phyloP scores from a whole-genome alignment of 1,140 invertebrate species.

The Penaeus vannamei region DNA sequence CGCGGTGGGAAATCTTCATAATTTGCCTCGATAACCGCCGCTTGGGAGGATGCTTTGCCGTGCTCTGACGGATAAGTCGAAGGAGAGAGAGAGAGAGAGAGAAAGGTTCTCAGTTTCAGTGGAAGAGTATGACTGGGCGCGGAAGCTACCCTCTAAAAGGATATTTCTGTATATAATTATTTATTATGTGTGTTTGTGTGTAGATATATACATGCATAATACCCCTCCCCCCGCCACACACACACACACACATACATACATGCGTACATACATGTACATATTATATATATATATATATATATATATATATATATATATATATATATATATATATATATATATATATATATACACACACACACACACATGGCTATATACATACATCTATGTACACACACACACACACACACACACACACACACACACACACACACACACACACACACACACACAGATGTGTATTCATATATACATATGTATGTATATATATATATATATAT shows the following conservation, averaged over 20 bases:
- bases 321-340: neutral
- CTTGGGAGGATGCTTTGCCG: neutral
- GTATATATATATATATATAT: neutral
- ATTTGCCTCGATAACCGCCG: too few relatives aligned
- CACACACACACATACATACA: too few relatives aligned
- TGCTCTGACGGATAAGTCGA: neutral
- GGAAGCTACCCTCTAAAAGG: too few relatives aligned
- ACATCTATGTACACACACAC: conserved; percentile 14
- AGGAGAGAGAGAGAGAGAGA: neutral
- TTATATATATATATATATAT: too few relatives aligned
- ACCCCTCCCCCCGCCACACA: too few relatives aligned
- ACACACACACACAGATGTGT: conserved; percentile 42
- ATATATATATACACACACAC: neutral
- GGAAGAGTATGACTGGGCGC: neutral
- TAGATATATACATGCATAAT: too few relatives aligned
- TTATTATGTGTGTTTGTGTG: too few relatives aligned
- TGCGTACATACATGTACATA: too few relatives aligned
- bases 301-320: neutral
- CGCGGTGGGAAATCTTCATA: too few relatives aligned
- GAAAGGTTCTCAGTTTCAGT: neutral
- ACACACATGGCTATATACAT: neutral
- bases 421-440: conserved; percentile 30
- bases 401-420: conserved; percentile 22
- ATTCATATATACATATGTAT: neutral
- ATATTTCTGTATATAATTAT: too few relatives aligned